These are phyloP conservation scores for Willowsia nigromaculata DNA, from an alignment of 2,888 invertebrate genomes.

Conservation along the genomic window DNA sequence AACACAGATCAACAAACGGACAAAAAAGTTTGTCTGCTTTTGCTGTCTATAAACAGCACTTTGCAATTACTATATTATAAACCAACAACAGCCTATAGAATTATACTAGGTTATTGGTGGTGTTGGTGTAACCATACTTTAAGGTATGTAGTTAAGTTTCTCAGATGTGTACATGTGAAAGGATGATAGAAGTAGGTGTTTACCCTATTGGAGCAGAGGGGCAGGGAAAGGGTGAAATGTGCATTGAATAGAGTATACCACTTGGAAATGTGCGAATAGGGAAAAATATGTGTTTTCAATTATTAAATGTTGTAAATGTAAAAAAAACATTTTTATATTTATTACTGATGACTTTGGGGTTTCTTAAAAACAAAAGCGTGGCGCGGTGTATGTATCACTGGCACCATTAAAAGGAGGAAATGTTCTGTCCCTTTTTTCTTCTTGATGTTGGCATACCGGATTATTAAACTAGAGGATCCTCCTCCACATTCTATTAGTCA, in stretches of 20 bases:
- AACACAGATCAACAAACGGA: background rate
- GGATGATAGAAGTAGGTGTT: no score
- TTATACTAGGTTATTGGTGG: no score
- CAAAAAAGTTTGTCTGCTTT: background rate
- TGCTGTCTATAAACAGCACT: background rate
- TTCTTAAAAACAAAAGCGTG: background rate
- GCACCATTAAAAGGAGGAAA: slow-evolving; percentile 21
- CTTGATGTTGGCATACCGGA: slow-evolving; percentile 15
- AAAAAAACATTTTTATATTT: background rate
- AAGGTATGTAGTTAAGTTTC: no score
- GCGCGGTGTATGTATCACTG: background rate
- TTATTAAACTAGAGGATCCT: background rate
- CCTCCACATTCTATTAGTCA: background rate
- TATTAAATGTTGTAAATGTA: background rate
- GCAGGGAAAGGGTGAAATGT: no score
- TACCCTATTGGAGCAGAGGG: no score
- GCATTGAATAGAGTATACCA: background rate
- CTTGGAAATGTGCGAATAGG: background rate
- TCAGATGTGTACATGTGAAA: no score
- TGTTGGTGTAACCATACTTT: no score
- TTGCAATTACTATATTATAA: no score
- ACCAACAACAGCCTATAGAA: no score
- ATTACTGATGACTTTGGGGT: background rate
- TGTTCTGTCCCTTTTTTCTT: slow-evolving; percentile 18
- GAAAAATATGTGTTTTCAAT: background rate